Evolutionary conservation across 2,113 vertebrate species (phyloP), one percentile per base, ranked within the genome.

Genomic region (Catharus minimus): DNA sequence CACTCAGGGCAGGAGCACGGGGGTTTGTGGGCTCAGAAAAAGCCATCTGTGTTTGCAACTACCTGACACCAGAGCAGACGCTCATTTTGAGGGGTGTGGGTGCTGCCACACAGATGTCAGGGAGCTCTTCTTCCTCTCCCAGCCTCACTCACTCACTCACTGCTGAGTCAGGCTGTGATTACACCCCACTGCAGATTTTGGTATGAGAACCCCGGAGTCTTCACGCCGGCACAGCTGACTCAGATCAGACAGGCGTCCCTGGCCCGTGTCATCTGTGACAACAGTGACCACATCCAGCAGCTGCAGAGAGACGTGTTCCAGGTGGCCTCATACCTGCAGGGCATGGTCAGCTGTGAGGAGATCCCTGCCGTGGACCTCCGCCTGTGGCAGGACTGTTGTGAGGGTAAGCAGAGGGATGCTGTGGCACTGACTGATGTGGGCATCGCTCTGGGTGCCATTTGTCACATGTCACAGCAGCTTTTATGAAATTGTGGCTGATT

Each of bases 301-400:
- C 95, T 97, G 44, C 97, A 97, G 91, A 94, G 80, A 9, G 97
- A 97, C 4, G 97, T 97, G 27, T 97, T 97, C 92, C 77, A 0
- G n/a, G 92, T 97, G 77, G 95, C 97, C 3, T 74, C 92, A 0
- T 97, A 93, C 84, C 97, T 97, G 0, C 96, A 97, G 78, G 97
- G 96, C 86, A 97, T 97, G 95, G 90, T 94, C 4, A 22, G 79
- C 82, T 97, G 97, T 1, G 93, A 93, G 8, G 96, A 97, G 61
- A 92, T 97, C 10, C 95, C 96, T 2, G 12, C 9, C 0, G 56
- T 97, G 55, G 97, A 97, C 38, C 95, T 97, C 19, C 94, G 95
- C 55, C 28, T 97, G 90, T 97, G 97, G 97, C 93, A 97, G 76
- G 97, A 97, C 66, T 97, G 97, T 10, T 97, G 97, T 22, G 97